Evolutionary conservation across 2,888 invertebrate genomes (phyloP), one percentile per base, ranked within the genome.

Genomic region (Trachelus stipa): DNA sequence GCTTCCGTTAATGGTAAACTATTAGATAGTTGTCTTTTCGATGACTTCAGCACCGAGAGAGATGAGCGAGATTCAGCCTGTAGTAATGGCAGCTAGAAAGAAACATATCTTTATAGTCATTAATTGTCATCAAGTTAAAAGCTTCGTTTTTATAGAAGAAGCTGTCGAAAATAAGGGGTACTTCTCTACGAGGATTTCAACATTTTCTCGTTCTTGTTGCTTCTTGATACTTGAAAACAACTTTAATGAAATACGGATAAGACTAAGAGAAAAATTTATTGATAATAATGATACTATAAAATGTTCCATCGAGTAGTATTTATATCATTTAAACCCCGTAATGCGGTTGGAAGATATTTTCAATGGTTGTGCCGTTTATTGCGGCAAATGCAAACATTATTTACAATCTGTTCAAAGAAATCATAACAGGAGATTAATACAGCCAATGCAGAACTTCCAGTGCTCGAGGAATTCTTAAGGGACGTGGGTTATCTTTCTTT

Each of bases 41-140:
- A 91, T 73, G 91, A 90, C 87, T 93, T 93, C 81, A 92, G 87
- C 79, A 92, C 92, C 76, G 92, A 91, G 79, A 93, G 91, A 31
- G 93, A 92, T 74, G 93, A 92, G 82, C 93, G 92, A 73, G 93
- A 92, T 82, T 93, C 93, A 76, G 92, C 92, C 89, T 93, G 91
- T 80, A 92, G 87, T 82, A 92, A 87, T 82, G 92, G 91, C 81
- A 93, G 85, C 91, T 91, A 81, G 76, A 89, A 90, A 82, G 81
- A 81, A 81, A 82, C 81, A 23, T 56, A 23, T 56, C 12, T 12
- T 56, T 56, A 56, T 56, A 9, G 23, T 56, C 9, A 56, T 9
- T 56, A 56, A 56, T 23, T 0, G 56, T 23, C 23, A 56, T 56
- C 56, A 6, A 56, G 2, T 56, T 40, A 15, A 15, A 40, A 40